Conservation (phyloP, 2,888 invertebrate species). For the Amblyjoppa fuscipennis region DNA sequence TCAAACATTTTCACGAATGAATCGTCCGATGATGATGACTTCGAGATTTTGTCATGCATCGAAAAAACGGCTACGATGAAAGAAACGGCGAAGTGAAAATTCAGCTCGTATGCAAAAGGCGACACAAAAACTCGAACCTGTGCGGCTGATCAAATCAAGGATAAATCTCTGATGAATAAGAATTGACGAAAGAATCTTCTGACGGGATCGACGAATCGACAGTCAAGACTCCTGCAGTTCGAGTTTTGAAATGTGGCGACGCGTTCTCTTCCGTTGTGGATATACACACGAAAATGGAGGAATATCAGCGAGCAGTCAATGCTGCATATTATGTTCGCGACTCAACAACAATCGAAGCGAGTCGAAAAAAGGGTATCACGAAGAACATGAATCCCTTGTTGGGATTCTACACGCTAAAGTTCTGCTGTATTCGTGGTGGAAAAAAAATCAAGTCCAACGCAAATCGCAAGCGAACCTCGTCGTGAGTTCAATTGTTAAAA, state of each 20-base stretch:
- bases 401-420: slow-evolving; percentile 33
- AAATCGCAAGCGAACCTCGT: slow-evolving; percentile 16
- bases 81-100: no score
- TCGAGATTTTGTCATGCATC: no score
- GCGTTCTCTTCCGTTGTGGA: not conserved
- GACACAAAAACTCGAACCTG: no score
- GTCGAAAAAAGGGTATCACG: slow-evolving; percentile 7
- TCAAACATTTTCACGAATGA: no score
- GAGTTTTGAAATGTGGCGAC: not conserved
- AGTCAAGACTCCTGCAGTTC: not conserved
- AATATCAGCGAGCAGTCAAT: not conserved
- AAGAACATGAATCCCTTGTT: not conserved
- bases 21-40: no score
- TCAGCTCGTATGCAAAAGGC: no score
- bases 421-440: slow-evolving; percentile 50
- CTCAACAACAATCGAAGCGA: not conserved
- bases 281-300: not conserved
- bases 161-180: no score
- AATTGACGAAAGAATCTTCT: not conserved
- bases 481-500: slow-evolving; percentile 9
- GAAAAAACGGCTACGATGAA: no score
- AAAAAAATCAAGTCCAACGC: slow-evolving; percentile 36
- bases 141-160: no score
- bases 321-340: slow-evolving; percentile 16
- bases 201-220: not conserved